These are phyloP conservation scores for Musca domestica DNA, from an alignment of 1,140 invertebrate species.

Conservation along the genomic window DNA sequence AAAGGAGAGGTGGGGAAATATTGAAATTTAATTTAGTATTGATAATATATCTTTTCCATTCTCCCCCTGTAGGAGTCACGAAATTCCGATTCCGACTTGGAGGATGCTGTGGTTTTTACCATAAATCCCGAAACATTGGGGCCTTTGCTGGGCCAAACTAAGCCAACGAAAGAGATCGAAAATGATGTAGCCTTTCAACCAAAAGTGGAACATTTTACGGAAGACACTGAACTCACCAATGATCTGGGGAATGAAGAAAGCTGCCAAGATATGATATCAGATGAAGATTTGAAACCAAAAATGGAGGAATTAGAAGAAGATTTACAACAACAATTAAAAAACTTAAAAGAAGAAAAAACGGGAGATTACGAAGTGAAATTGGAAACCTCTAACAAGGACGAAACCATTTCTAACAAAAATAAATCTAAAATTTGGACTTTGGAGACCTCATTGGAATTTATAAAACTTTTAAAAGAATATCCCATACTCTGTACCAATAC, in stretches of 20 bases:
- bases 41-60: background rate
- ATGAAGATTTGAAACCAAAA: background rate
- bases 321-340: background rate
- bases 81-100: slow-evolving; percentile 23
- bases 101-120: slow-evolving; percentile 22
- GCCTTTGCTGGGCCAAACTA: background rate
- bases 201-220: background rate
- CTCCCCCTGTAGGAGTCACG: background rate
- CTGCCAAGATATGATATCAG: background rate
- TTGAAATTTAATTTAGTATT: background rate
- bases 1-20: slow-evolving; percentile 10
- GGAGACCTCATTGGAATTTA: slow-evolving; percentile 14
- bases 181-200: background rate
- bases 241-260: background rate
- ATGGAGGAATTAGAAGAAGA: too few relatives aligned
- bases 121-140: slow-evolving; percentile 25
- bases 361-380: background rate
- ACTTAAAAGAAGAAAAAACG: background rate
- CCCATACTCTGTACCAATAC: background rate
- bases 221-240: background rate
- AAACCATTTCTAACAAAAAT: background rate
- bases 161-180: background rate
- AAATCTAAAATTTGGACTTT: slow-evolving; percentile 7
- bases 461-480: slow-evolving; percentile 9
- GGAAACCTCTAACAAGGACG: background rate